Evolutionary conservation across 2,797 vertebrate species (phyloP), one percentile per base, ranked within the genome.

Genomic region (Yasuhikotakia modesta): DNA sequence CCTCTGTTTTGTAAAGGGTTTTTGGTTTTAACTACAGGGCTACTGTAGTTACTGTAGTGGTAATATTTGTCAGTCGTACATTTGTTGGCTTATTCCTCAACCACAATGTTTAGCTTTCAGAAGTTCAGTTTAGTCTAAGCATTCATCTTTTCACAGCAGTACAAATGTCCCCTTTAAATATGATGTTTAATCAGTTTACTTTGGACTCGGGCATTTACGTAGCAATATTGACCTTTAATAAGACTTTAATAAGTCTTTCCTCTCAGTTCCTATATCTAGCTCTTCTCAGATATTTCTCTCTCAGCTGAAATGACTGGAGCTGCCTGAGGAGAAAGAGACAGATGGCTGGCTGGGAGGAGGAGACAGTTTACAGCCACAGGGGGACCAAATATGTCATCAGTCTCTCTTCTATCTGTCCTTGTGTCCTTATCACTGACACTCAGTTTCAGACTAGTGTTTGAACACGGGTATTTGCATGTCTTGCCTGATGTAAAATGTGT

Each of bases 311-410:
- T 48, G 39, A 24, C 64, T 67, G 22, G 19, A 76, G 52, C 53
- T 68, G 52, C 55, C 48, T 58, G 57, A 24, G 48, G 66, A 74
- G 55, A 61, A 43, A 24, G 50, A 70, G 79, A 46, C 72, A 74
- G 71, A 69, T 74, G 78, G 71, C 57, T 69, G 30, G 17, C 61
- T 61, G 70, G 45, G 43, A 39, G 53, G 45, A 35, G 43, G 22
- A 11, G 63, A 67, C 17, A 55, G 45, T 82, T 82, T 78, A 82
- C 53, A n/a, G 69, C 46, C 65, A 19, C 77, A 79, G 80, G 81
- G 86, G 84, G 76, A 53, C 43, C 55, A 35, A 70, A 76, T 75
- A 79, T 81, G 46, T 73, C 74, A 70, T 79, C 70, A 72, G 64
- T 73, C 83, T 85, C 80, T 58, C 17, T n/a, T 81, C 73, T 46